Evolutionary conservation across 2,113 vertebrate genomes (phyloP).

Genomic region (Nannospalax galili): DNA sequence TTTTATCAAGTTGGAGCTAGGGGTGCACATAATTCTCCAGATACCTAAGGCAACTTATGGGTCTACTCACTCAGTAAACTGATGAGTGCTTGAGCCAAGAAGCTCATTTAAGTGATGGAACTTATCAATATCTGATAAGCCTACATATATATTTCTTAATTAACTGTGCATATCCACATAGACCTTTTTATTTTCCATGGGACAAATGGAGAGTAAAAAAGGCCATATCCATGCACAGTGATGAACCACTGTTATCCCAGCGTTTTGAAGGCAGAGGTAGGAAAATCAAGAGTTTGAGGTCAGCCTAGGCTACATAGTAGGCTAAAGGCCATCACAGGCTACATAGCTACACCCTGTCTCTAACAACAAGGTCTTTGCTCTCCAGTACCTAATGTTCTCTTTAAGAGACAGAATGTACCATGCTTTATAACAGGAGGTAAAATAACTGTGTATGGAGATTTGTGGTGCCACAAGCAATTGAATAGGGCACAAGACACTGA

Average conservation of each 20-base stretch:
- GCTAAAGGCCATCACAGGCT: not conserved
- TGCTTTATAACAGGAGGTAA: not conserved
- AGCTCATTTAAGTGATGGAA: slow-evolving; percentile 74
- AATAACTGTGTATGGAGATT: not conserved
- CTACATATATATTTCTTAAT: not conserved
- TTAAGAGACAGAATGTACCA: not conserved
- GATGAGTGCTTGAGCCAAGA: slow-evolving; percentile 64
- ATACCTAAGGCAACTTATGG: slow-evolving; percentile 41
- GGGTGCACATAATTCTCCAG: slow-evolving; percentile 47
- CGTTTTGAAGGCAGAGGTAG: not conserved
- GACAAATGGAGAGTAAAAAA: not conserved
- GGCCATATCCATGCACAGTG: no score
- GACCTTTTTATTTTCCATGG: not conserved
- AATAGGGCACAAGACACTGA: not conserved
- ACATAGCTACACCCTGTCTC: no score
- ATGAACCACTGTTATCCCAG: not conserved
- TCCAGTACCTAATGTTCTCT: not conserved
- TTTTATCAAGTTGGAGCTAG: slow-evolving; percentile 72
- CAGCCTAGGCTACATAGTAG: not conserved
- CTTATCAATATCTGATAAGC: slow-evolving; percentile 38
- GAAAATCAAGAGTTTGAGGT: not conserved
- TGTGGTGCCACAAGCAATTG: not conserved
- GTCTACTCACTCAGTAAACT: slow-evolving; percentile 65
- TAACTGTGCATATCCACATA: slow-evolving; percentile 40
- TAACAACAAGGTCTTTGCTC: not conserved